These are phyloP conservation scores for Cryptoblepharus egeriae DNA, from an alignment of 2,797 vertebrate species.

Conservation along the genomic window DNA sequence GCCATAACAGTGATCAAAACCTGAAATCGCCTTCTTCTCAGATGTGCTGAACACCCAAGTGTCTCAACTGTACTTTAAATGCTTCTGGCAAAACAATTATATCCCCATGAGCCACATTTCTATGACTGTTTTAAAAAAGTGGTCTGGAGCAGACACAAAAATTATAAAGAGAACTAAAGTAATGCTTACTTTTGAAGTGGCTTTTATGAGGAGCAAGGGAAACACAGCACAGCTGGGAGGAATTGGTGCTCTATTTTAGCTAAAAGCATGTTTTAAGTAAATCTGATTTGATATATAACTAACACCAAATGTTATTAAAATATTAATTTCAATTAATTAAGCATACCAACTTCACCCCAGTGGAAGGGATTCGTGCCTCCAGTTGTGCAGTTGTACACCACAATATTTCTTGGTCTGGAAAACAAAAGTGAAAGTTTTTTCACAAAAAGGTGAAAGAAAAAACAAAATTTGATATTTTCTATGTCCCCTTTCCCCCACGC, in stretches of 20 bases:
- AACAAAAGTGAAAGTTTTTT: slow-evolving; percentile 39
- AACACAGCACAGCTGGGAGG: slow-evolving; percentile 40
- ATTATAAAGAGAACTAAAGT: background rate
- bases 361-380: slow-evolving; percentile 90
- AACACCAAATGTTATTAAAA: slow-evolving; percentile 9
- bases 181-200: background rate
- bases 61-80: background rate
- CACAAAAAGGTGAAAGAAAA: too few relatives aligned
- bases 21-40: too few relatives aligned
- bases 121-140: background rate
- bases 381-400: slow-evolving; percentile 92
- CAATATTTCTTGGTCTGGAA: slow-evolving; percentile 85
- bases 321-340: slow-evolving; percentile 47
- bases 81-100: background rate
- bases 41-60: background rate
- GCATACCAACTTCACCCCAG: slow-evolving; percentile 93
- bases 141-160: background rate
- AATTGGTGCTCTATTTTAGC: slow-evolving; percentile 1
- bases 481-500: slow-evolving; percentile 2
- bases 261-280: background rate
- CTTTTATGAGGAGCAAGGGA: background rate
- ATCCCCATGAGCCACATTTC: background rate
- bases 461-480: background rate
- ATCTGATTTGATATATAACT: background rate
- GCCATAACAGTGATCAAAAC: too few relatives aligned